phyloP scores from a whole-genome alignment of 2,888 invertebrate genomes.

The Gastrophysa polygoni region DNA sequence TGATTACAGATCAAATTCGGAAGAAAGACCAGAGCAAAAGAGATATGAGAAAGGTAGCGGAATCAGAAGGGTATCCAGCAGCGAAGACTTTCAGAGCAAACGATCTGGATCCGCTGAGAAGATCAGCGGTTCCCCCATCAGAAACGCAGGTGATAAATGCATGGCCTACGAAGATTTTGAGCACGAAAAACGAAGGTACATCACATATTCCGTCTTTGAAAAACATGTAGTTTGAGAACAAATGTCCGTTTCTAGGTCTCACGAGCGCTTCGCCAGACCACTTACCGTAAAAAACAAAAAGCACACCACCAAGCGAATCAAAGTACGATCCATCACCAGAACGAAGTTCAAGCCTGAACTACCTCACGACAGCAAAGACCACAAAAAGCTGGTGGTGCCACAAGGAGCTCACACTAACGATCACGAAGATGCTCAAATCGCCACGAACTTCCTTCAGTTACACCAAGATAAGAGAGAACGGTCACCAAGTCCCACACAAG shows the following conservation, averaged over 20 bases:
- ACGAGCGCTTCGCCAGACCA: constrained; percentile 69
- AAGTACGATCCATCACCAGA: constrained; percentile 38
- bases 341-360: constrained; percentile 51
- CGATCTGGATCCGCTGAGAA: constrained; percentile 42
- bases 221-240: neutral
- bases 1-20: constrained; percentile 60
- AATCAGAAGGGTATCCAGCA: constrained; percentile 68
- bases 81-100: constrained; percentile 64
- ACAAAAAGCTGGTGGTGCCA: constrained; percentile 26
- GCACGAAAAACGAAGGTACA: constrained; percentile 64
- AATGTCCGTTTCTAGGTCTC: constrained; percentile 51
- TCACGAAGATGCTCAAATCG: constrained; percentile 50
- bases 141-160: constrained; percentile 44
- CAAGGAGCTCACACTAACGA: constrained; percentile 23
- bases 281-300: constrained; percentile 64
- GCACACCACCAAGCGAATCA: constrained; percentile 45
- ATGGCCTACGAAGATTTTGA: constrained; percentile 65
- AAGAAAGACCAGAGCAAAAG: constrained; percentile 60
- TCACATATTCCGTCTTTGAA: neutral
- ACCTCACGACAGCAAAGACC: constrained; percentile 36
- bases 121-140: constrained; percentile 49
- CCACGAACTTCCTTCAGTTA: constrained; percentile 47
- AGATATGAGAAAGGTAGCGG: constrained; percentile 49
- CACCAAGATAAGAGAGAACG: constrained; percentile 48
- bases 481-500: constrained; percentile 52